Conservation (phyloP, 2,797 vertebrate species). For the Lacerta viridis region DNA sequence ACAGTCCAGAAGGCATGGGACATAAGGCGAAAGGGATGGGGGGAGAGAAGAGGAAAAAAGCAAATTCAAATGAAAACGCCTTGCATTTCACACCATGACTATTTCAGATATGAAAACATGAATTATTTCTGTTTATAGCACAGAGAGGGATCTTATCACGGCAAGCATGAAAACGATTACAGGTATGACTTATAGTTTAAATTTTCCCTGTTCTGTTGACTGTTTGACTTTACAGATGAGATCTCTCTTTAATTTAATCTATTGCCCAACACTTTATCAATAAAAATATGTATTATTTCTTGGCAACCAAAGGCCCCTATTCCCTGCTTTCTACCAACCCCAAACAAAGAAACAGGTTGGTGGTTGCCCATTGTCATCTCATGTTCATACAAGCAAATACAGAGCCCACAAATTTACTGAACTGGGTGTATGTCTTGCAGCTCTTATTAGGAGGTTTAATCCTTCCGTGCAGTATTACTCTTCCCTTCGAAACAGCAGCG, state of each 20-base stretch:
- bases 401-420: slow-evolving; percentile 1
- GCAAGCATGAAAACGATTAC: slow-evolving; percentile 62
- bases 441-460: slow-evolving; percentile 73
- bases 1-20: too few species aligned
- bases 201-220: neutral
- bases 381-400: neutral
- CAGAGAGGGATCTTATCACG: slow-evolving; percentile 45
- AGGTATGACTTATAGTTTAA: slow-evolving; percentile 69
- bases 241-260: neutral
- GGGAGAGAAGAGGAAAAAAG: neutral
- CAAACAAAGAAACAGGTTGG: neutral
- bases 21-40: too few species aligned
- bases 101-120: neutral
- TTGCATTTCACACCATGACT: neutral
- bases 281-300: neutral
- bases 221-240: slow-evolving; percentile 9
- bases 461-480: slow-evolving; percentile 61
- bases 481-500: neutral
- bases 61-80: neutral
- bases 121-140: slow-evolving; percentile 66
- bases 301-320: neutral
- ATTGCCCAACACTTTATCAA: neutral
- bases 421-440: slow-evolving; percentile 64
- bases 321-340: neutral
- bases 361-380: neutral